Percentiles rank a stretch among this genome's conserved stretches.
Evolutionary conservation across 2,888 invertebrate species (phyloP).

Genomic region (Globia sparganii): DNA sequence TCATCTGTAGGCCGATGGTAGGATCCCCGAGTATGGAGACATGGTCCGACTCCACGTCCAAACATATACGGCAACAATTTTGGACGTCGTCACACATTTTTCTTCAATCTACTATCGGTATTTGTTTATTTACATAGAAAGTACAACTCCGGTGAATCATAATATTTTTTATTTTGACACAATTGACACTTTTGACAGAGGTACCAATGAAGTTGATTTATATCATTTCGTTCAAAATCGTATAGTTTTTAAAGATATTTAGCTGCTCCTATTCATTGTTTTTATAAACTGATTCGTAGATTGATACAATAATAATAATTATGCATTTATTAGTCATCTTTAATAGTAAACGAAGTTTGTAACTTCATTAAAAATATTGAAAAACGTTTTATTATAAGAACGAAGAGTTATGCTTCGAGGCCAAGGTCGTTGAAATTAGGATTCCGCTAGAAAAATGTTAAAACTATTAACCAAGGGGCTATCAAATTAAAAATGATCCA

Average conservation of each 20-base stretch:
- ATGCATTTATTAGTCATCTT: not conserved
- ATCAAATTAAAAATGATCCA: not conserved
- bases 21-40: conserved; percentile 83
- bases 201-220: conserved; percentile 2
- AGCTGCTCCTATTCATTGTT: not conserved
- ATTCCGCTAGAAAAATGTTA: not conserved
- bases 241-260: not conserved
- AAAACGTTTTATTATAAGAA: not conserved
- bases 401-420: conserved; percentile 28
- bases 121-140: not conserved
- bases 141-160: not conserved
- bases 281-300: not conserved
- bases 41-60: conserved; percentile 82
- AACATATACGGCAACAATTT: conserved; percentile 85
- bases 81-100: conserved; percentile 80
- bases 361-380: not conserved
- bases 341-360: not conserved
- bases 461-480: not conserved
- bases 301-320: not conserved
- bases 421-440: conserved; percentile 47
- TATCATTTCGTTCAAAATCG: conserved; percentile 12
- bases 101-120: not conserved
- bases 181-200: not conserved
- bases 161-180: not conserved
- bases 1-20: conserved; percentile 82